These are phyloP conservation scores for Willowsia nigromaculata DNA, from an alignment of 2,888 invertebrate species.

Conservation along the genomic window DNA sequence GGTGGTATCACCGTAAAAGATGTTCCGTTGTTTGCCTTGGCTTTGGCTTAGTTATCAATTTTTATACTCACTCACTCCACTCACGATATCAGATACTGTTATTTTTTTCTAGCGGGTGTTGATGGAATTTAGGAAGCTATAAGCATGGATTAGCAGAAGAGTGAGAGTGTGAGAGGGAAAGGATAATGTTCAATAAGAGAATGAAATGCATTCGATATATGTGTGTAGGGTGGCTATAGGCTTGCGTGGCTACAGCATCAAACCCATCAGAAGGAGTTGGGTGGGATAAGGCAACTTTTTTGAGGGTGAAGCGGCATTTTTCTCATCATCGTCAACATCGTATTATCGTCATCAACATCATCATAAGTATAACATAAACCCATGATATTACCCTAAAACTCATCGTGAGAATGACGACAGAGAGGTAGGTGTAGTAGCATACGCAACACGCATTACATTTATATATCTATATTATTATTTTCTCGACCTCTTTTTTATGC, in stretches of 20 bases:
- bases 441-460: not conserved
- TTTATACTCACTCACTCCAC: constrained; percentile 40
- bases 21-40: constrained; percentile 38
- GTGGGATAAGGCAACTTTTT: not conserved
- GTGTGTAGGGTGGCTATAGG: not conserved
- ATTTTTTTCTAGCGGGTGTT: constrained; percentile 59
- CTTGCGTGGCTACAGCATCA: not conserved
- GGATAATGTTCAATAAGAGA: constrained; percentile 44
- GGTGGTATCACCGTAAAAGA: constrained; percentile 31
- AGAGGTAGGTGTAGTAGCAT: not conserved
- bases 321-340: constrained; percentile 41
- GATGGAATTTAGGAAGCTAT: constrained; percentile 59
- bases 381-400: constrained; percentile 33
- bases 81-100: constrained; percentile 18
- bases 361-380: constrained; percentile 34
- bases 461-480: not conserved
- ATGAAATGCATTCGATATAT: constrained; percentile 27
- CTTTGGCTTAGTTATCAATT: constrained; percentile 63
- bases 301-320: constrained; percentile 16
- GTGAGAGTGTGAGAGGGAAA: not conserved
- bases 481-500: constrained; percentile 20
- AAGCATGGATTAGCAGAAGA: constrained; percentile 44
- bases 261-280: not conserved
- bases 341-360: constrained; percentile 33
- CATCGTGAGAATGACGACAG: not conserved